Base-by-base conservation (phyloP, 2,888 invertebrate genomes). In the Blomia tropicalis region DNA sequence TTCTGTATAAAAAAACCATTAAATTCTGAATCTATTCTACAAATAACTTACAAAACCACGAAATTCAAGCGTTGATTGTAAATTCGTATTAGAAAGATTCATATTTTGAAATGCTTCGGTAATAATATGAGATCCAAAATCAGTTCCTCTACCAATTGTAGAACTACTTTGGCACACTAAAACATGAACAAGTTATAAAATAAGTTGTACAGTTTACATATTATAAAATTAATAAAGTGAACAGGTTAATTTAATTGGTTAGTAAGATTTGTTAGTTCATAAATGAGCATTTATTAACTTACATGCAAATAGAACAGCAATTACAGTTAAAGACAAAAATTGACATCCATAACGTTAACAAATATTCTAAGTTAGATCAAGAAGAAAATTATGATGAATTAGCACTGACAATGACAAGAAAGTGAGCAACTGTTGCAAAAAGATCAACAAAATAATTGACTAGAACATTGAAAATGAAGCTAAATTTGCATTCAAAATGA, bases 1-100 rank as follows among this genome's bases (percentile, higher is more conserved):
- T 66, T 64, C 68, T 68, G 3, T 36, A 14, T n/a, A 63, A 64
- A 44, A 41, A 62, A 27, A n/a, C n/a, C n/a, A n/a, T 36, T 36
- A 36, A 36, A 17, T 36, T 36, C 36, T 11, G 7, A 11, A 17
- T 36, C 56, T 60, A 25, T 2, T 19, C 23, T 17, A 60, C 14
- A 51, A 19, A 19, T 25, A 3, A 62, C 62, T 58, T 58, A 62
- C 62, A 44, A 43, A 43, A 44, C 62, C 58, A 30, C 62, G 17
- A 44, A 56, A 56, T 32, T 56, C 56, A 14, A 56, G 14, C 4
- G 56, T 56, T 19, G 56, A 56, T 19, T 56, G 22, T 19, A 56
- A 23, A 36, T 56, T 56, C 11, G 29, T 29, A 3, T 2, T 56
- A n/a, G 56, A 56, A 4, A 56, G 56, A 56, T 56, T 56, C 4